Base-by-base conservation (phyloP, 2,797 vertebrate species). In the Channallabes apus region DNA sequence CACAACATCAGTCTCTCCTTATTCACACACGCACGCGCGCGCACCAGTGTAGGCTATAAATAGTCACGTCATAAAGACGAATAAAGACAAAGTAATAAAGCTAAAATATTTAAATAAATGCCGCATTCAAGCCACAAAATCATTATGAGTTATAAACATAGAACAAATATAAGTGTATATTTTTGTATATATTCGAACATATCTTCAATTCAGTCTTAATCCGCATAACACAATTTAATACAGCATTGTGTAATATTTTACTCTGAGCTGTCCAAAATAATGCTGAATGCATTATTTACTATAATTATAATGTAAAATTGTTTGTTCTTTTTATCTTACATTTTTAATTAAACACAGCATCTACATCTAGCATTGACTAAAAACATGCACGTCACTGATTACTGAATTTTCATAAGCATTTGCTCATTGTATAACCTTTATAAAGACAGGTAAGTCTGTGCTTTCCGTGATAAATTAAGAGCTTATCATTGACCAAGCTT, bases 1-100 rank as follows among this genome's bases (percentile, higher is more conserved):
- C 54, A 68, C 82, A 32, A 35, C 67, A 38, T 22, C 27, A 58
- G 80, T 85, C 85, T 88, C 56, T 77, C 85, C 62, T 65, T 24
- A 20, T n/a, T 35, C 51, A 61, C 71, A 51, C 69, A 68, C 32
- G 29, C 71, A 35, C 20, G 54, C 71, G 17, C 71, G n/a, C 59
- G 69, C 18, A 46, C 51, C n/a, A 27, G 14, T 58, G 73, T 18
- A 32, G 17, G 24, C 46, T 73, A 27, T 73, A 46, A 72, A 72
- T 15, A 73, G 38, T 51, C 71, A 73, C 7, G 14, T 73, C 41
- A 46, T 0, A 15, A 17, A 27, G 14, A 7, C 18, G 27, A 54
- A 75, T 75, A 75, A 75, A 27, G 15, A 27, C 1, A 56, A 58
- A 58, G 4, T 3, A 75, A 54, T 18, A 51, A 41, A 24, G 11